These are phyloP conservation scores for Tromatobia lineatoria DNA, from an alignment of 2,888 invertebrate species.

Conservation along the genomic window DNA sequence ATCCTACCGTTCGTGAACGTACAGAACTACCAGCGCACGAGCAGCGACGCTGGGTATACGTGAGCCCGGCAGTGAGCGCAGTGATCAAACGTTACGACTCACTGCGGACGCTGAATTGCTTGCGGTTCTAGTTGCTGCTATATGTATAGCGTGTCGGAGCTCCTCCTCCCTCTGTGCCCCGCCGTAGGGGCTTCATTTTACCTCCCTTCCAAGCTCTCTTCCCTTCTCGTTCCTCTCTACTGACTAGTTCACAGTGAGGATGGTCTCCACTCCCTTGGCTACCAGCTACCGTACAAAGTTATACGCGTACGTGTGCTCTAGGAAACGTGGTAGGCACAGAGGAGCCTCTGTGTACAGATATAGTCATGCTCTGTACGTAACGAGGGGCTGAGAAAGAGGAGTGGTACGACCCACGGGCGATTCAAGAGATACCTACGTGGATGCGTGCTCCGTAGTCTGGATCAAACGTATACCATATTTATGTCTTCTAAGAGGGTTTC, in stretches of 20 bases:
- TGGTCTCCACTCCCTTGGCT: constrained; percentile 54
- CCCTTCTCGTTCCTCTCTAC: constrained; percentile 2
- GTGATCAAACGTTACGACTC: constrained; percentile 69
- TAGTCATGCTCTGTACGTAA: constrained; percentile 5
- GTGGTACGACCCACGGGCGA: constrained; percentile 39
- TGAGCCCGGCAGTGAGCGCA: constrained; percentile 53
- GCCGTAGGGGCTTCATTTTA: constrained; percentile 60
- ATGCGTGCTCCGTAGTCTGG: constrained; percentile 9
- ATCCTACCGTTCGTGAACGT: constrained; percentile 47
- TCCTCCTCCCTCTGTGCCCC: constrained; percentile 7
- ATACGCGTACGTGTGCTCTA: constrained; percentile 61
- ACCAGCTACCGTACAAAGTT: constrained; percentile 56
- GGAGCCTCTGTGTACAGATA: constrained; percentile 4
- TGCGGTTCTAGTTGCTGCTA: constrained; percentile 52
- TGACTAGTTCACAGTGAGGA: constrained; percentile 19
- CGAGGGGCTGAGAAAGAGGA: constrained; percentile 43
- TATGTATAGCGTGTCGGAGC: background rate
- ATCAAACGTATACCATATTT: constrained; percentile 20
- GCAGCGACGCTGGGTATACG: constrained; percentile 34
- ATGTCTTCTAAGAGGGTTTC: background rate
- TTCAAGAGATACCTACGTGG: constrained; percentile 34
- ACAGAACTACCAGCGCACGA: constrained; percentile 47
- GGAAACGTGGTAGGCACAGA: constrained; percentile 54
- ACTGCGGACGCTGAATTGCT: constrained; percentile 67
- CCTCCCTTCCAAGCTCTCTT: constrained; percentile 31